Evolutionary conservation across 2,888 invertebrate genomes (phyloP).

Genomic region (Arenicola marina): DNA sequence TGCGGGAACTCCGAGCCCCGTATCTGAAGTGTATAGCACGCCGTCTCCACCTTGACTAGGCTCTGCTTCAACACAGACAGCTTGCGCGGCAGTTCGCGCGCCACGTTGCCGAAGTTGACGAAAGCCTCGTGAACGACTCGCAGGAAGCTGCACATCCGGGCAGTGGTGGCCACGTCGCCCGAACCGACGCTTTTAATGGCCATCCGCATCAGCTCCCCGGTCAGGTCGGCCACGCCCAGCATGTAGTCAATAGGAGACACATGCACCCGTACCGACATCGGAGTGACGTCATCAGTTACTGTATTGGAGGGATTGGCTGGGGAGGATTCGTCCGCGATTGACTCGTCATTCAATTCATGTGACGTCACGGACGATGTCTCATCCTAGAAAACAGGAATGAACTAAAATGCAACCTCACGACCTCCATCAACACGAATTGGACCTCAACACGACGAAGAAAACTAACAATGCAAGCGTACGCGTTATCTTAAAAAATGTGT

Average conservation of each 20-base stretch:
- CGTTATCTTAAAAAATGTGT: no score
- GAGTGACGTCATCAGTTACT: background rate
- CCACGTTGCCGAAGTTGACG: constrained; percentile 67
- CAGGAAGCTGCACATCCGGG: constrained; percentile 70
- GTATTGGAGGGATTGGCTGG: background rate
- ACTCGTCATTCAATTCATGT: background rate
- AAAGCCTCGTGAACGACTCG: constrained; percentile 64
- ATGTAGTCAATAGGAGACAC: constrained; percentile 67
- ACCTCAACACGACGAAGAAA: no score
- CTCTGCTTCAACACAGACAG: constrained; percentile 74
- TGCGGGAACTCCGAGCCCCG: constrained; percentile 79
- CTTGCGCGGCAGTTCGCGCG: constrained; percentile 74
- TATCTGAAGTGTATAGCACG: constrained; percentile 79
- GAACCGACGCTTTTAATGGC: constrained; percentile 80
- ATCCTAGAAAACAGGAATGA: background rate
- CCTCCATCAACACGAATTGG: no score
- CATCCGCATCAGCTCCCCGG: constrained; percentile 88
- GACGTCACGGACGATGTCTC: background rate
- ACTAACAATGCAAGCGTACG: no score
- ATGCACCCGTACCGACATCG: constrained; percentile 34
- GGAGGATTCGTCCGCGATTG: background rate
- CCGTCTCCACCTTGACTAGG: constrained; percentile 80
- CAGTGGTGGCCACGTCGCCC: constrained; percentile 72
- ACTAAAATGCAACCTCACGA: background rate
- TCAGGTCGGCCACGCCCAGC: constrained; percentile 82